Evolutionary conservation across 64 coral and sea anemone genomes (phyloP).

Genomic region (Montipora foliosa): DNA sequence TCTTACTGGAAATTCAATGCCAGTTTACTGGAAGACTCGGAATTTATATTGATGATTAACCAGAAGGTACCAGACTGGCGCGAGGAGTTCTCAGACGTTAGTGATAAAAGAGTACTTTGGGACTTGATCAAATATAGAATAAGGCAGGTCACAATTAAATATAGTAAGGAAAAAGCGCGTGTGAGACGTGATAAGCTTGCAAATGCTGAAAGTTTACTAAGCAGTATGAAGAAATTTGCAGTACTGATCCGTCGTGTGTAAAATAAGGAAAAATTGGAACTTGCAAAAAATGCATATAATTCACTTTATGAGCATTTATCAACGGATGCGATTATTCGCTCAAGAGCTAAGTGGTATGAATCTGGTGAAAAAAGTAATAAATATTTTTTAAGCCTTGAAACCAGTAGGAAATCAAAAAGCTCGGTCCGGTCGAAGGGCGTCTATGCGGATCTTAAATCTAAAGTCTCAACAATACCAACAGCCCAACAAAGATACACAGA

Average conservation of each 20-base stretch:
- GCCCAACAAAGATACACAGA: too few relatives aligned
- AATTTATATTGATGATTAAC: too few relatives aligned
- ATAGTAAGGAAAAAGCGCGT: slow-evolving; percentile 58
- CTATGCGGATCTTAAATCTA: too few relatives aligned
- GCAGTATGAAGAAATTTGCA: neutral
- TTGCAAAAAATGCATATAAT: slow-evolving; percentile 27
- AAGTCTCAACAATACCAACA: too few relatives aligned
- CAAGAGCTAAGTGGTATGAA: neutral
- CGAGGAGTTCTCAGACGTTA: too few relatives aligned
- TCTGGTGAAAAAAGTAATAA: too few relatives aligned
- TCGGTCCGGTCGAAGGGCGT: neutral
- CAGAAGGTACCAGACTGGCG: too few relatives aligned
- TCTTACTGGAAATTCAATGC: too few relatives aligned
- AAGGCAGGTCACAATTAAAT: neutral
- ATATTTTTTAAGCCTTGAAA: too few relatives aligned
- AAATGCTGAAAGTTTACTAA: neutral
- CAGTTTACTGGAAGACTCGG: too few relatives aligned
- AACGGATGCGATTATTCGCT: neutral
- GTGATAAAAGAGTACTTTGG: too few relatives aligned
- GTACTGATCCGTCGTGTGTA: neutral
- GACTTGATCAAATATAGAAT: too few relatives aligned
- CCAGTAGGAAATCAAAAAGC: neutral
- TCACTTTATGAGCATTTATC: slow-evolving; percentile 15
- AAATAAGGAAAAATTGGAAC: neutral
- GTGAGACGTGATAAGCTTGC: neutral